Base-by-base conservation (phyloP, 1,140 invertebrate species). In the Lepidurus packardi region DNA sequence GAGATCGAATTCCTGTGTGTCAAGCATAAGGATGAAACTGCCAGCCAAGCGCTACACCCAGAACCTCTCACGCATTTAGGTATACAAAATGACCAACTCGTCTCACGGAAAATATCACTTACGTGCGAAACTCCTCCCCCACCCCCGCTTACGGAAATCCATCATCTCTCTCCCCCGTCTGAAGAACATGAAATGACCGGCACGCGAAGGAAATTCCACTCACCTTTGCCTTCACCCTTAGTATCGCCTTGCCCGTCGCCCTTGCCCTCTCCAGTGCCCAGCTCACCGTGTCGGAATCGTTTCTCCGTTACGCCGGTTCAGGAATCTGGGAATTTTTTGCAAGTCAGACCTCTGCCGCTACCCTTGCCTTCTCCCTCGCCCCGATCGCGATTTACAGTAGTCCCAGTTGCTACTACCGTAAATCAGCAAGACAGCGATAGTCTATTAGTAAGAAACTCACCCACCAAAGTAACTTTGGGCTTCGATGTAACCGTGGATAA, bases 41-140 rank as follows among this genome's bases (percentile, higher is more conserved):
- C 80, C 74, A 84, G 85, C 81, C 82, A 85, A 73, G 80, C 81
- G 24, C 79, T 77, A 7, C 65, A 79, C 13, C 79, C 77, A n/a
- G 78, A 79, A 53, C 21, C 77, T n/a, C 77, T 21, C 21, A 77
- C 73, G 34, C 78, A 81, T 73, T 73, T 78, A 9, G 78, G 21
- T 24, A 73, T 73, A 41, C 47, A 45, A 21, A 41, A 44, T 76
- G 74, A 79, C 77, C 78, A 78, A 65, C 65, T 78, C 78, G 43
- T 78, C 78, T 88, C 87, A 77, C 86, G 90, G 82, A 90, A 90
- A 83, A 90, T 90, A 47, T 90, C 89, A 80, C 84, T 88, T 13
- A 88, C 87, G 34, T 88, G 85, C 77, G 83, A 88, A 77, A 86
- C 87, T 41, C 81, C 85, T 34, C 84, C 85, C 77, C 16, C 80